These are phyloP conservation scores for Armadillidium nasatum DNA, from an alignment of 1,140 invertebrate genomes.

Conservation along the genomic window DNA sequence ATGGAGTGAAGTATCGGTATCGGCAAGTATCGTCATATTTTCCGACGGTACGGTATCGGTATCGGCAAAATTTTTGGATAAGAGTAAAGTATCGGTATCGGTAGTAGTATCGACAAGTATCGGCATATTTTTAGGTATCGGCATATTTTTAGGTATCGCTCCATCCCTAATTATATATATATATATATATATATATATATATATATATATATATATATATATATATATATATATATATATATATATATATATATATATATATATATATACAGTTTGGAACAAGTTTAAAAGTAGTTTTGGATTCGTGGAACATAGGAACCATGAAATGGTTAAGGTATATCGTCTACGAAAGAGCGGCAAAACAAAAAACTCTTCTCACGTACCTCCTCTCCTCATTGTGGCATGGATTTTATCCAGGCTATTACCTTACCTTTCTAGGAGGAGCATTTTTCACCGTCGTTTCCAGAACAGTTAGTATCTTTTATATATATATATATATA, in stretches of 20 bases:
- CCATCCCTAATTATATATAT: too few species aligned
- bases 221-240: neutral
- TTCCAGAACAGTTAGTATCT: slow-evolving; percentile 64
- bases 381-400: slow-evolving; percentile 87
- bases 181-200: neutral
- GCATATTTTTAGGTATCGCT: too few species aligned
- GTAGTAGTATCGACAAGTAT: too few species aligned
- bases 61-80: too few species aligned
- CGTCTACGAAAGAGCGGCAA: slow-evolving; percentile 68
- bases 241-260: neutral
- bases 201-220: neutral
- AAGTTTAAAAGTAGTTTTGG: slow-evolving; percentile 74
- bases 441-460: slow-evolving; percentile 81
- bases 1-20: too few species aligned
- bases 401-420: slow-evolving; percentile 97
- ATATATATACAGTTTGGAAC: slow-evolving; percentile 59
- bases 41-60: too few species aligned
- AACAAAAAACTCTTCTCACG: slow-evolving; percentile 52
- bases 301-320: slow-evolving; percentile 87
- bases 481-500: neutral
- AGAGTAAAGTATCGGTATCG: too few species aligned
- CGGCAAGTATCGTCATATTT: too few species aligned
- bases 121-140: too few species aligned
- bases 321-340: slow-evolving; percentile 80
- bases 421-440: slow-evolving; percentile 89